Conservation (phyloP, 2,797 vertebrate species). For the Cuculus canorus region DNA sequence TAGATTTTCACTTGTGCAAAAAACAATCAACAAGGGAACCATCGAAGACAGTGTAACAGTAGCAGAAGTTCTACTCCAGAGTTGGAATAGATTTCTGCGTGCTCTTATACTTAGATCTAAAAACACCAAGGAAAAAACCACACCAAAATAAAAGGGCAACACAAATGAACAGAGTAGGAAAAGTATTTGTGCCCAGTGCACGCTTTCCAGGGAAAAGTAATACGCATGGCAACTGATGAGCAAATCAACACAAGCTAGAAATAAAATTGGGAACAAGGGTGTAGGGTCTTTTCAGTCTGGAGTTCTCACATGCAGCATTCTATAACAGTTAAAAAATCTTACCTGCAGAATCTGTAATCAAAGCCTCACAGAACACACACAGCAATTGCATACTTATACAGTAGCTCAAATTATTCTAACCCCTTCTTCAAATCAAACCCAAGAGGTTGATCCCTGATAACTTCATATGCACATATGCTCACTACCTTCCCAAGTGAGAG, state of each 20-base stretch:
- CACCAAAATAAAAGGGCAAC: constrained; percentile 75
- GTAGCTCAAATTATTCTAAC: background rate
- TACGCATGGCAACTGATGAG: constrained; percentile 75
- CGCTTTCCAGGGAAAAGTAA: constrained; percentile 72
- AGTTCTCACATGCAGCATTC: constrained; percentile 83
- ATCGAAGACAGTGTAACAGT: constrained; percentile 25
- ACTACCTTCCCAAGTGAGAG: background rate
- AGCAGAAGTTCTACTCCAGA: constrained; percentile 57
- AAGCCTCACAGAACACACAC: constrained; percentile 70
- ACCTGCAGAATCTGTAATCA: constrained; percentile 77
- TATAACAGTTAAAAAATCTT: constrained; percentile 74
- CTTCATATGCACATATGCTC: background rate
- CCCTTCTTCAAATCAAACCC: background rate
- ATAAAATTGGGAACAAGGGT: constrained; percentile 69
- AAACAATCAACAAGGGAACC: background rate
- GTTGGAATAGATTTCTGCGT: constrained; percentile 43
- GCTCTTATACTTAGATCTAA: constrained; percentile 50
- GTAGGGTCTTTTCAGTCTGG: constrained; percentile 65
- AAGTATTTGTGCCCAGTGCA: constrained; percentile 76
- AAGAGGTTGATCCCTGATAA: background rate
- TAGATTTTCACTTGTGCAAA: background rate
- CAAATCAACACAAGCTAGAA: constrained; percentile 77
- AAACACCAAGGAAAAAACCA: constrained; percentile 70
- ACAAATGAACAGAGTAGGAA: constrained; percentile 78
- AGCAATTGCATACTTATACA: constrained; percentile 46